A percentile compares a stretch with the other conserved stretches of the same genome.
Evolutionary conservation across 2,797 vertebrate species (phyloP).

Genomic region (Pseudochirops corinnae): DNA sequence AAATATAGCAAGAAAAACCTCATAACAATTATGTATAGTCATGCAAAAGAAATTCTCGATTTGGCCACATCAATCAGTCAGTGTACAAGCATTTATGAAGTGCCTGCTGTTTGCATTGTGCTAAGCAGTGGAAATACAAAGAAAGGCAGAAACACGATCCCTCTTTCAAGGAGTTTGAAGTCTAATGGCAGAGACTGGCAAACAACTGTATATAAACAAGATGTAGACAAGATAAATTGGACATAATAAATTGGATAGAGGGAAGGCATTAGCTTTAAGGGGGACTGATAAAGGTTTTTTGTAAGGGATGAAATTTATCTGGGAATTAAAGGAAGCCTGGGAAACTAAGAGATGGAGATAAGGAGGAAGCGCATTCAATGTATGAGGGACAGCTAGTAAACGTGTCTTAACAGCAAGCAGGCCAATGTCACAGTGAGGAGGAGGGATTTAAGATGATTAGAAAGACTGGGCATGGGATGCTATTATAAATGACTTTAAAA

Average conservation of each 20-base stretch:
- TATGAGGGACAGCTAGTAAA: neutral
- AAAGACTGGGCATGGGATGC: neutral
- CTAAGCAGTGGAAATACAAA: neutral
- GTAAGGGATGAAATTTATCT: neutral
- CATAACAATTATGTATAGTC: neutral
- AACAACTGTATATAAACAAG: neutral
- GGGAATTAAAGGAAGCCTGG: neutral
- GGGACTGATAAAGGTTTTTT: neutral
- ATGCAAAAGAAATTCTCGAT: neutral
- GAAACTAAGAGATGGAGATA: neutral
- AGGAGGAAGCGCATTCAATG: neutral
- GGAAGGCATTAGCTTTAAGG: neutral
- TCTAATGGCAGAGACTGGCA: neutral
- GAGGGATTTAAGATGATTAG: neutral
- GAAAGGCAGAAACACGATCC: neutral
- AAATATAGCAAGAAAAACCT: neutral
- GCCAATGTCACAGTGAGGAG: neutral
- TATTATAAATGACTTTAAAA: neutral
- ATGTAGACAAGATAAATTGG: neutral
- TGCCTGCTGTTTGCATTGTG: neutral
- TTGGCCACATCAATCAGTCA: neutral
- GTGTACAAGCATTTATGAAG: neutral
- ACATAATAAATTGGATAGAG: neutral
- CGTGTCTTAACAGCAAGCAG: neutral
- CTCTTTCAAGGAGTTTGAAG: neutral